Base-by-base conservation (phyloP, 2,888 invertebrate genomes). In the Hydrotaea cyrtoneurina region DNA sequence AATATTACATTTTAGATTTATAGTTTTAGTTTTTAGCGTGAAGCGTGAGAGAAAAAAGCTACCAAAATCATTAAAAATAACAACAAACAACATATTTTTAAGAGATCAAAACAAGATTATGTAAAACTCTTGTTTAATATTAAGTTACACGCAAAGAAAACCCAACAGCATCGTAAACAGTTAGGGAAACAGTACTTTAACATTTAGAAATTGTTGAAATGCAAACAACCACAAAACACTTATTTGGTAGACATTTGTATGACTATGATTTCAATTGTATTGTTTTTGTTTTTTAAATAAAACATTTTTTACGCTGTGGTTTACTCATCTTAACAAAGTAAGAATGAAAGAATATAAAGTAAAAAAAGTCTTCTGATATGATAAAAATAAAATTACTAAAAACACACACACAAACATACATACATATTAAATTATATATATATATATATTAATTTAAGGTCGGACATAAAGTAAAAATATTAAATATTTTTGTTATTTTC, bases 191-290 rank as follows among this genome's bases (percentile, higher is more conserved):
- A 81, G 73, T 75, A 82, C 73, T 80, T 21, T 76, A 69, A 26
- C 81, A 85, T 83, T 82, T 57, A 79, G 31, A 62, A 82, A 79
- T 74, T 85, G 81, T 85, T 85, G 85, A 79, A 79, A 76, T 77
- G 62, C 55, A 19, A 73, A 46, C 1, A 21, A 74, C 50, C 31
- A 13, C 72, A 15, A 46, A 69, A 69, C 3, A 31, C 31, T 43
- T 43, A 13, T 71, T 71, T 72, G 43, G 19, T 53, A 53, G 23
- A 57, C 19, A 57, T 23, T 59, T 15, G 31, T 31, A 43, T 19
- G 46, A 69, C 21, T 4, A 50, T 31, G 31, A 13, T 50, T 50
- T 31, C 31, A 46, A 53, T 72, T 72, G n/a, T 73, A 73, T 71
- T 31, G 31, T 31, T 31, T 31, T 31, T 31, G 2, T 31, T 46